phyloP scores from a whole-genome alignment of 2,113 vertebrate species.

The Ictidomys tridecemlineatus region DNA sequence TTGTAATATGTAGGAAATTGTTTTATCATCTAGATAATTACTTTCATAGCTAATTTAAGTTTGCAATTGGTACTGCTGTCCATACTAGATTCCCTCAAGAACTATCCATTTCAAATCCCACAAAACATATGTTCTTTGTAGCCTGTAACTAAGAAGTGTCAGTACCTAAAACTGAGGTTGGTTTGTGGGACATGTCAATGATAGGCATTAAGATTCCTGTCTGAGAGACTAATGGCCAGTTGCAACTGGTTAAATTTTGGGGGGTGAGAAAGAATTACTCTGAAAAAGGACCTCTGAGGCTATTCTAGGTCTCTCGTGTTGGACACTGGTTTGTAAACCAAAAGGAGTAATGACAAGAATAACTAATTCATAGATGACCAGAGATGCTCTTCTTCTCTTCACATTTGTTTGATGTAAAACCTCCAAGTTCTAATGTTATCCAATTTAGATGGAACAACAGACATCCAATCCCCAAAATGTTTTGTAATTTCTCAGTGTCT shows the following conservation, averaged over 20 bases:
- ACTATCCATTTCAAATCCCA: neutral
- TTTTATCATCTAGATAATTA: neutral
- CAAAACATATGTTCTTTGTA: neutral
- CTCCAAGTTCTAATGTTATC: neutral
- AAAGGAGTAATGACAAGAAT: neutral
- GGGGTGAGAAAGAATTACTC: too few species aligned
- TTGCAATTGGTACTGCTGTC: neutral
- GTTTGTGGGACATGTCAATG: neutral
- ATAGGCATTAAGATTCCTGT: neutral
- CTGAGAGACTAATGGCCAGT: neutral
- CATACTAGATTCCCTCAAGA: neutral
- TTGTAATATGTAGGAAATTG: neutral
- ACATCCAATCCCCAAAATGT: neutral
- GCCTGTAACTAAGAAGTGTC: neutral
- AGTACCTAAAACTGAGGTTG: neutral
- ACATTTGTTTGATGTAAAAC: neutral
- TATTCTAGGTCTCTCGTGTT: rapidly evolving
- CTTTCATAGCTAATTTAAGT: neutral
- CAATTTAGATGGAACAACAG: neutral
- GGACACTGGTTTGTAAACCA: neutral
- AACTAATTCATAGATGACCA: too few species aligned
- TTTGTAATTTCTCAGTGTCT: neutral
- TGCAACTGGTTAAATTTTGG: neutral
- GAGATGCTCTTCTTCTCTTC: neutral
- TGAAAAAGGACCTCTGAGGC: neutral